These are phyloP conservation scores for Aporrectodea caliginosa DNA, from an alignment of 1,140 invertebrate genomes.

Conservation along the genomic window DNA sequence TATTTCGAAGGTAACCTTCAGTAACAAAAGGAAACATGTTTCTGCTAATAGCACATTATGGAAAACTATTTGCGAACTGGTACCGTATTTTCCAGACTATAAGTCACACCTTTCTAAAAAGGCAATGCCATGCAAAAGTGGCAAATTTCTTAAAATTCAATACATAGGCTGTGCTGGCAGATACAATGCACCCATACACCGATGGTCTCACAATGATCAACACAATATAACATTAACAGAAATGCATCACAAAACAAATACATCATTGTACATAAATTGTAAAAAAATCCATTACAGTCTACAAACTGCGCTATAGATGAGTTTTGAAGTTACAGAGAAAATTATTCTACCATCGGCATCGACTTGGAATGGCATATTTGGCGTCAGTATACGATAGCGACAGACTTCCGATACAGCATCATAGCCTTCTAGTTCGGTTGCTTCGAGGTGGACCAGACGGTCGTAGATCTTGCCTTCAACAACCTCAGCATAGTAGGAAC, in stretches of 20 bases:
- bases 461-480: constrained; percentile 19
- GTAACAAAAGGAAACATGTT: too few species aligned
- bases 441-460: neutral
- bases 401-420: constrained; percentile 12
- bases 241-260: neutral
- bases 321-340: neutral
- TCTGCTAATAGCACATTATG: too few species aligned
- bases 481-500: constrained; percentile 14
- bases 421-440: neutral
- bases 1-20: neutral
- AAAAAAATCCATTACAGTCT: neutral
- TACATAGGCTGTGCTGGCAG: too few species aligned
- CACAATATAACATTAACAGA: neutral
- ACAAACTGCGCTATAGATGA: neutral
- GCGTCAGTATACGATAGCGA: constrained; percentile 1
- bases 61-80: too few species aligned
- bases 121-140: too few species aligned
- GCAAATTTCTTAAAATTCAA: too few species aligned
- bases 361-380: constrained; percentile 13
- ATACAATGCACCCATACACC: neutral
- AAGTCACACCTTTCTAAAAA: too few species aligned
- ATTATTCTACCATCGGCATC: constrained; percentile 11
- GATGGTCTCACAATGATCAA: neutral
- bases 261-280: constrained; percentile 1
- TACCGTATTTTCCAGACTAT: too few species aligned